Conservation (phyloP, 1,140 invertebrate genomes). For the Lepidurus packardi region DNA sequence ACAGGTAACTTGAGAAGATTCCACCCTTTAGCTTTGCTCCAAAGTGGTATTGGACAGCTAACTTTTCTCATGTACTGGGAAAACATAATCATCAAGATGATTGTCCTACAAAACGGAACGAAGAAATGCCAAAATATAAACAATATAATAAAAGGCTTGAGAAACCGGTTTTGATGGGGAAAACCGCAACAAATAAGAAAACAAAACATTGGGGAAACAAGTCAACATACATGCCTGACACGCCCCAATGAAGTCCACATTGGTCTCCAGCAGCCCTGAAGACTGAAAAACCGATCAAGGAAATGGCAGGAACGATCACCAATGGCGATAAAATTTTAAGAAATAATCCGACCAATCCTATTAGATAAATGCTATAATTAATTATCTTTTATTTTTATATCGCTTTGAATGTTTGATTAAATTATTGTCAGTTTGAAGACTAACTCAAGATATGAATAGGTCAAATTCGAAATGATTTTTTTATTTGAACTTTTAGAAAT, state of each 20-base stretch:
- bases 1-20: constrained; percentile 39
- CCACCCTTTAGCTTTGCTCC: constrained; percentile 40
- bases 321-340: constrained; percentile 47
- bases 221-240: constrained; percentile 44
- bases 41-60: constrained; percentile 57
- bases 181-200: too few species aligned
- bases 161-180: not conserved
- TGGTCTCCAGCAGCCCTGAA: constrained; percentile 43
- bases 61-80: constrained; percentile 72
- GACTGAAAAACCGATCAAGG: constrained; percentile 47
- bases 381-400: not conserved
- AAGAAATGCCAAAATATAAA: constrained; percentile 34
- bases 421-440: too few species aligned
- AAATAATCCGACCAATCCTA: constrained; percentile 41
- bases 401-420: too few species aligned
- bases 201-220: not conserved
- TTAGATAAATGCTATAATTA: not conserved
- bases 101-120: constrained; percentile 58
- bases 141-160: constrained; percentile 36
- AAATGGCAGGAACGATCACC: constrained; percentile 47
- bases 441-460: too few species aligned
- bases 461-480: too few species aligned
- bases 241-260: constrained; percentile 44
- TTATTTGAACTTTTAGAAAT: too few species aligned
- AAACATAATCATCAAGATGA: constrained; percentile 70